Conservation (phyloP, 2,888 invertebrate species). For the Drosophila flavopinicola region DNA sequence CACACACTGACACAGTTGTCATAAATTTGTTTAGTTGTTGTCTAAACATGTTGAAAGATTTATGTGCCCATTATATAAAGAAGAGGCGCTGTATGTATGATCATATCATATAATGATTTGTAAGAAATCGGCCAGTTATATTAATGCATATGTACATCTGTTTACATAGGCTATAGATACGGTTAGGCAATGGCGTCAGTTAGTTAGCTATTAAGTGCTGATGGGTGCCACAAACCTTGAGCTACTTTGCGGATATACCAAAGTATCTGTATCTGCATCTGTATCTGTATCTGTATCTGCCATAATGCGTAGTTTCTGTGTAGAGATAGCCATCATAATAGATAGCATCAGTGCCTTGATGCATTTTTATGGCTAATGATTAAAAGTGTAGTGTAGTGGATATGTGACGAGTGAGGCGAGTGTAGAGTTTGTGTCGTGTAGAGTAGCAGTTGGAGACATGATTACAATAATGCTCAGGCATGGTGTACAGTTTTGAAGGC, state of each 20-base stretch:
- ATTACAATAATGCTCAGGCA: not conserved
- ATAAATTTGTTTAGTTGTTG: constrained; percentile 80
- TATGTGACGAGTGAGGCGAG: not conserved
- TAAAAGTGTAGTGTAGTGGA: not conserved
- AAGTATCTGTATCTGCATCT: too few relatives aligned
- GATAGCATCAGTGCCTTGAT: constrained; percentile 25
- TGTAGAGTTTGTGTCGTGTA: too few relatives aligned
- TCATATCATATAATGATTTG: constrained; percentile 80
- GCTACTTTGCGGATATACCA: constrained; percentile 62
- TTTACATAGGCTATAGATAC: constrained; percentile 47
- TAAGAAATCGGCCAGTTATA: constrained; percentile 70
- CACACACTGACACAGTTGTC: constrained; percentile 47
- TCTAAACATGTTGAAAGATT: constrained; percentile 81
- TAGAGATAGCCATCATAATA: constrained; percentile 29
- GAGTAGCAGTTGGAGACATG: not conserved
- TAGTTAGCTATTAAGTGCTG: constrained; percentile 49
- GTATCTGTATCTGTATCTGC: constrained; percentile 14
- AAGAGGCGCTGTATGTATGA: constrained; percentile 33
- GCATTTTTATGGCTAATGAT: constrained; percentile 12
- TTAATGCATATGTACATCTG: constrained; percentile 23
- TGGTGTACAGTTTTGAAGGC: not conserved
- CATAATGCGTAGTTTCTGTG: constrained; percentile 53
- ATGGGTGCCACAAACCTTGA: constrained; percentile 66
- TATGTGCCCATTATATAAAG: constrained; percentile 64
- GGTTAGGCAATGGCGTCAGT: constrained; percentile 73